Percentiles rank a stretch among this genome's conserved stretches.
phyloP scores from a whole-genome alignment of 2,797 vertebrate genomes.

The Paguma larvata region DNA sequence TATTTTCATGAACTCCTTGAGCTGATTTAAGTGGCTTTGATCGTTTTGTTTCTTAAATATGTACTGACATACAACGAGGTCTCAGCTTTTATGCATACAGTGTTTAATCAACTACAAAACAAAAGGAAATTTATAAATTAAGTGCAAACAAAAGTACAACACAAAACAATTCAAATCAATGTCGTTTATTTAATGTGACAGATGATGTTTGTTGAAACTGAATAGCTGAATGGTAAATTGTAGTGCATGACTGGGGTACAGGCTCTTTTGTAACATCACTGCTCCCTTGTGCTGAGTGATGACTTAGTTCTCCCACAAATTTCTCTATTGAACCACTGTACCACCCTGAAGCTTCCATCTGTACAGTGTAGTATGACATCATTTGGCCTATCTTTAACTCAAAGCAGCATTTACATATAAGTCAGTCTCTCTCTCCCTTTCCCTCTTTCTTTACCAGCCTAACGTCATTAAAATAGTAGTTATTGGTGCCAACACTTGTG shows the following conservation, averaged over 20 bases:
- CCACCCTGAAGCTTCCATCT: background rate
- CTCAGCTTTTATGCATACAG: background rate
- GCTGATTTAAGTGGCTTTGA: slow-evolving; percentile 47
- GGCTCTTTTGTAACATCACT: background rate
- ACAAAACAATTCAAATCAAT: background rate
- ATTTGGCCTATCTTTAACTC: slow-evolving; percentile 22
- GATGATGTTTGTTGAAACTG: slow-evolving; percentile 32
- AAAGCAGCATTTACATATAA: background rate
- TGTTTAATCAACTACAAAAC: slow-evolving; percentile 56
- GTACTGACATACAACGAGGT: background rate
- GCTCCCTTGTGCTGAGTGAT: background rate
- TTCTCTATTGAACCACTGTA: background rate
- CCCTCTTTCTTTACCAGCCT: background rate
- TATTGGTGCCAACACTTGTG: background rate
- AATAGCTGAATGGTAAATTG: background rate
- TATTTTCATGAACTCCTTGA: background rate
- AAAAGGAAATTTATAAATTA: slow-evolving; percentile 41
- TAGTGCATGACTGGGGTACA: background rate
- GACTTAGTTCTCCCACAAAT: background rate
- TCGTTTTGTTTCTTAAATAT: slow-evolving; percentile 43
- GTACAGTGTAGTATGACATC: background rate
- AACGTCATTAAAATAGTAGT: slow-evolving; percentile 25
- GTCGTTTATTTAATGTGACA: slow-evolving; percentile 47
- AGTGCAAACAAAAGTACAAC: slow-evolving; percentile 33
- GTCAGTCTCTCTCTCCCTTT: background rate